Percentiles rank a stretch among this genome's conserved stretches.
phyloP scores from a whole-genome alignment of 2,888 invertebrate species.

The Blastobasis adustella region DNA sequence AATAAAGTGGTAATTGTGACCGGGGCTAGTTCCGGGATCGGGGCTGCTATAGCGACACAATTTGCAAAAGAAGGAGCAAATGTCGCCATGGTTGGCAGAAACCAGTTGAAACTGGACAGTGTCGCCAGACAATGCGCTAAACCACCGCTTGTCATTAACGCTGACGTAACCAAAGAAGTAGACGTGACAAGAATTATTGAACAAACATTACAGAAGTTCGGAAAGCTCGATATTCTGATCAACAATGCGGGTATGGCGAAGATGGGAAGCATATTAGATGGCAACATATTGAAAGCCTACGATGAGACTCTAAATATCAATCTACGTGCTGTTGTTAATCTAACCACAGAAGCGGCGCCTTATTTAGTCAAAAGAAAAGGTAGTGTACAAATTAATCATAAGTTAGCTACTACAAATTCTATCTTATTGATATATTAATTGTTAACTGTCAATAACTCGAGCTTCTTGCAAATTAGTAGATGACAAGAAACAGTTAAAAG shows the following conservation, averaged over 20 bases:
- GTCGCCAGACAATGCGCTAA: slow-evolving; percentile 17
- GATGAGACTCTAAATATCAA: slow-evolving; percentile 24
- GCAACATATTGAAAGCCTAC: slow-evolving; percentile 19
- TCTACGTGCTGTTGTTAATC: slow-evolving; percentile 19
- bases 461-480: too few relatives aligned
- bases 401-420: too few relatives aligned
- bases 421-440: too few relatives aligned
- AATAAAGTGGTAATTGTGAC: slow-evolving; percentile 33
- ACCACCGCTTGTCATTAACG: slow-evolving; percentile 20
- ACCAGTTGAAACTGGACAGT: slow-evolving; percentile 20
- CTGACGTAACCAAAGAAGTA: slow-evolving; percentile 25
- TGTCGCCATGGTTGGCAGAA: slow-evolving; percentile 27
- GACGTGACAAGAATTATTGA: slow-evolving; percentile 19
- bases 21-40: slow-evolving; percentile 31
- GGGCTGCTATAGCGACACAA: slow-evolving; percentile 23
- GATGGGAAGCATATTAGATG: slow-evolving; percentile 13
- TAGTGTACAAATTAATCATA: slow-evolving; percentile 19
- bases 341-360: slow-evolving; percentile 23
- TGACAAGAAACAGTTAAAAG: too few relatives aligned
- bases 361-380: slow-evolving; percentile 23
- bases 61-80: slow-evolving; percentile 27
- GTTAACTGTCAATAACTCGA: too few relatives aligned
- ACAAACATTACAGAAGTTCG: slow-evolving; percentile 22
- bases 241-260: slow-evolving; percentile 30
- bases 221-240: slow-evolving; percentile 30